Evolutionary conservation across 2,113 vertebrate genomes (phyloP), one percentile per base, ranked within the genome.

Genomic region (Petrocephalus zakoni): DNA sequence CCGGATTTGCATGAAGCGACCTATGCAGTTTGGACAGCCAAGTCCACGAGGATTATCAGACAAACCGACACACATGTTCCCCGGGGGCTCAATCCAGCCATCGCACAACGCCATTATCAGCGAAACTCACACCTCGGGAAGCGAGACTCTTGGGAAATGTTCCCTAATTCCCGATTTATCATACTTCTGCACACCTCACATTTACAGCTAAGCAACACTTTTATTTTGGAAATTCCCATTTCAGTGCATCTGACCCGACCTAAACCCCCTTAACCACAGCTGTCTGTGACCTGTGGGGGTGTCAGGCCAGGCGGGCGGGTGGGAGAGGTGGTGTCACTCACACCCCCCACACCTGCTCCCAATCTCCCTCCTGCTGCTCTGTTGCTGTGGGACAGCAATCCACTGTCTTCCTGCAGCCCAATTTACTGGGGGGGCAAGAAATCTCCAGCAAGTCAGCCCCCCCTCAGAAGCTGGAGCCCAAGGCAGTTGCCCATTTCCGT

Each of bases 1-100:
- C 21, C 52, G n/a, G 9, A 88, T 88, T 88, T 82, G 49, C 87
- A 88, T 88, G 82, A 88, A 21, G 19, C 6, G 29, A 82, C 75
- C 87, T 78, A 34, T 75, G 49, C 42, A 29, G 87, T 42, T 81
- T 88, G 53, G 29, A 51, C 5, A 21, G 75, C 34, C 52, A 88
- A 82, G 75, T 78, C 34, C 75, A 42, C 9, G 8, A 21, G 78
- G 0, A n/a, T 58, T 58, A 88, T 88, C 52, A 81, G 81, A 55
- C 42, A 81, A 55, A 88, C 34, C 5, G 42, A 72, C 37, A 72
- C 37, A 22, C 29, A 56, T 81, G 29, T 46, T n/a, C 58, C 72
- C 52, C 52, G n/a, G 29, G 34, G 49, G 34, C 87, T 88, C 9
- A 34, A 52, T 64, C 61, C 61, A 88, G 51, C 87, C 2, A 34